phyloP scores from a whole-genome alignment of 2,113 vertebrate genomes.

The Myotis davidii region DNA sequence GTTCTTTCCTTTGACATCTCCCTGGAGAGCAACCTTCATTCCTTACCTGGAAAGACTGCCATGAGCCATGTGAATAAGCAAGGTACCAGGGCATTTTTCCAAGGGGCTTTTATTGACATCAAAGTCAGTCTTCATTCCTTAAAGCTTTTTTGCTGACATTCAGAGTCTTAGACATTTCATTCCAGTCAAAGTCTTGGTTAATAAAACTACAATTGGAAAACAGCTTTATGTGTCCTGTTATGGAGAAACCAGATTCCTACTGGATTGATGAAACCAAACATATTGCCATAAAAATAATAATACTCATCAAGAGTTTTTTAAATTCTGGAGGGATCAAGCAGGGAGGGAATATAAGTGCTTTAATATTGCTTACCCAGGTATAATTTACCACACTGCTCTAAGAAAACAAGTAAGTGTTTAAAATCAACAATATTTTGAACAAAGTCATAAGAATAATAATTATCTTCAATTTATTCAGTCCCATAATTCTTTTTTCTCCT shows the following conservation, averaged over 20 bases:
- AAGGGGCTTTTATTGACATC: neutral
- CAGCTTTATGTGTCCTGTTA: neutral
- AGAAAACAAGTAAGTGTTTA: neutral
- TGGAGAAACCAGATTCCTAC: neutral
- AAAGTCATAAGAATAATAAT: neutral
- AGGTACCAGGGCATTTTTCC: neutral
- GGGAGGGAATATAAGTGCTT: neutral
- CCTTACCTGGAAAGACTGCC: neutral
- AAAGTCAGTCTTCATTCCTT: neutral
- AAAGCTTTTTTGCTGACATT: neutral
- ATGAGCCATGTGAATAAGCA: neutral
- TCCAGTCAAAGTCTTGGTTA: neutral
- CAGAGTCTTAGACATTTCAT: neutral
- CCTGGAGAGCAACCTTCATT: neutral
- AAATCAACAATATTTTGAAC: neutral
- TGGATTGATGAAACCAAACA: neutral
- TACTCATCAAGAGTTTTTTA: neutral
- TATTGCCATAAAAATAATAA: neutral
- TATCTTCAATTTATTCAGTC: neutral
- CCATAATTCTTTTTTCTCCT: neutral
- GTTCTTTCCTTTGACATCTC: neutral
- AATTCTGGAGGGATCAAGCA: neutral
- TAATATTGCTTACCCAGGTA: neutral
- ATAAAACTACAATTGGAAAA: neutral
- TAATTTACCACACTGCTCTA: neutral